phyloP scores from a whole-genome alignment of 2,797 vertebrate genomes.

The Eulemur albifrons region DNA sequence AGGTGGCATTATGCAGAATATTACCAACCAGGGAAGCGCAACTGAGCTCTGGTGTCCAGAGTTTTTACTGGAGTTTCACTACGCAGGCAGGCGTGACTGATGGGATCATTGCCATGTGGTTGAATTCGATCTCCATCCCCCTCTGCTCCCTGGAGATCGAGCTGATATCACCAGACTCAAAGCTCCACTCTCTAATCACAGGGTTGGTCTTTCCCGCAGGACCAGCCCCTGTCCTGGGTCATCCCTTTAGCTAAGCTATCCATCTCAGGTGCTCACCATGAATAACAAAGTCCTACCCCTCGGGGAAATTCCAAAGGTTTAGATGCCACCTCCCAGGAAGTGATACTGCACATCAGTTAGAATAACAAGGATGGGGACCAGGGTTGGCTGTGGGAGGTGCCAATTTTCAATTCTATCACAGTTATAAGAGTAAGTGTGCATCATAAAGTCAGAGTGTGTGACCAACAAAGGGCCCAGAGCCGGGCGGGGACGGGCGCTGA shows the following conservation, averaged over 20 bases:
- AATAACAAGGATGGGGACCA: background rate
- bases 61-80: background rate
- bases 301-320: background rate
- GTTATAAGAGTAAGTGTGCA: background rate
- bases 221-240: background rate
- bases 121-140: background rate
- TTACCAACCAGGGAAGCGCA: background rate
- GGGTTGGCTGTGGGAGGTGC: background rate
- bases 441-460: background rate
- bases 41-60: background rate
- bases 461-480: background rate
- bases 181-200: background rate
- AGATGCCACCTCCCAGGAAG: background rate
- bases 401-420: no score
- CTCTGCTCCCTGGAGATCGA: background rate
- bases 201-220: background rate
- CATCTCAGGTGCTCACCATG: background rate
- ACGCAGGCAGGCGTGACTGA: no score
- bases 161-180: background rate
- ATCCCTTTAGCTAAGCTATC: background rate
- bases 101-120: background rate
- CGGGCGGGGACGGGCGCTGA: background rate
- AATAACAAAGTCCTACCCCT: background rate
- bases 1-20: background rate
- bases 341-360: background rate